Conservation (phyloP, 1,140 invertebrate genomes). For the Drosophila prosaltans region DNA sequence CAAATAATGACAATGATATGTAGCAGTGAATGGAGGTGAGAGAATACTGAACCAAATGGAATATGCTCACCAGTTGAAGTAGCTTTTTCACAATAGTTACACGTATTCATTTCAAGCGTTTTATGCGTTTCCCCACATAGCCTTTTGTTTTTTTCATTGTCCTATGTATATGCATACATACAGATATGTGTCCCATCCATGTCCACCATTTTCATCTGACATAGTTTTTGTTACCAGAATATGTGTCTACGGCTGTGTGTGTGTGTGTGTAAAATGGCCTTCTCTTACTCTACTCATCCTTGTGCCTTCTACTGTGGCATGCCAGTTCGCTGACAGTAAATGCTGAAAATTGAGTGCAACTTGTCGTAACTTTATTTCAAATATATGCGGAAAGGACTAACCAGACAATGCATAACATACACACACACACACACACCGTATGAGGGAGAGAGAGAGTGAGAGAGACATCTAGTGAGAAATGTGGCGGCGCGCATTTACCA, state of each 20-base stretch:
- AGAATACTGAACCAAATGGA: not conserved
- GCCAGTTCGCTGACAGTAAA: slow-evolving; percentile 73
- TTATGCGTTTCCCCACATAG: slow-evolving; percentile 64
- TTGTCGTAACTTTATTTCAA: slow-evolving; percentile 81
- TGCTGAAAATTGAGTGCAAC: slow-evolving; percentile 81
- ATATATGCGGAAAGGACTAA: slow-evolving; percentile 81
- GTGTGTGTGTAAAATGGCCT: not conserved
- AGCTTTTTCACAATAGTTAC: slow-evolving; percentile 43
- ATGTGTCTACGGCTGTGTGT: not conserved
- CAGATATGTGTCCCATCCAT: slow-evolving; percentile 18
- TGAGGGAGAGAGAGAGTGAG: not conserved
- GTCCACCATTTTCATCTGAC: slow-evolving; percentile 55
- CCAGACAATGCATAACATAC: slow-evolving; percentile 71
- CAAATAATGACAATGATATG: slow-evolving; percentile 9
- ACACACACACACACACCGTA: slow-evolving; percentile 38
- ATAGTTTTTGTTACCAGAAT: slow-evolving; percentile 57
- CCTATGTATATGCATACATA: too few species aligned
- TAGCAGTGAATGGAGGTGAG: not conserved
- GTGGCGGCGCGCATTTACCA: slow-evolving; percentile 60
- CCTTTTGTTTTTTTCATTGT: slow-evolving; percentile 57
- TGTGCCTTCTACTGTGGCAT: slow-evolving; percentile 40
- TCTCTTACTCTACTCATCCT: not conserved
- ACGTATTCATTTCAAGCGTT: slow-evolving; percentile 81
- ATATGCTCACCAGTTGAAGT: not conserved
- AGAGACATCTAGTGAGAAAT: slow-evolving; percentile 50